Evolutionary conservation across 2,888 invertebrate species (phyloP).

Genomic region (Agelastica alni): DNA sequence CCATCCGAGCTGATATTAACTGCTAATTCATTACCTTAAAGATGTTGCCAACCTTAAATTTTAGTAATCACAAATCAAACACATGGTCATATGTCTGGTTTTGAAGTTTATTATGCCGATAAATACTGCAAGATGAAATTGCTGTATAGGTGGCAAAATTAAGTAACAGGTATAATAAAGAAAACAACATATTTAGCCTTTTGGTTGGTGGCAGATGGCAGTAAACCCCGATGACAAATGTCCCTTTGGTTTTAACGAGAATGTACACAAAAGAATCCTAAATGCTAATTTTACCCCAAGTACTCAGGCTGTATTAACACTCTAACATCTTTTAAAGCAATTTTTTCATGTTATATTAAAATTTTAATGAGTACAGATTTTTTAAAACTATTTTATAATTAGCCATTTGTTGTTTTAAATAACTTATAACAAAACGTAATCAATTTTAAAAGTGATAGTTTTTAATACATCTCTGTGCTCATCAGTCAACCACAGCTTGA

Average conservation of each 20-base stretch:
- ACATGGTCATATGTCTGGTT: conserved; percentile 8
- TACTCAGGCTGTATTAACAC: too few relatives aligned
- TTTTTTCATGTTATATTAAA: too few relatives aligned
- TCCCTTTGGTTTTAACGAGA: neutral
- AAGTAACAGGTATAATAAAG: neutral
- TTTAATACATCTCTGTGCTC: neutral
- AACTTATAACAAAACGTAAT: too few relatives aligned
- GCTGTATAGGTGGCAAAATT: neutral
- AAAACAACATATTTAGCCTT: neutral
- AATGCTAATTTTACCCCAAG: too few relatives aligned
- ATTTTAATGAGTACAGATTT: too few relatives aligned
- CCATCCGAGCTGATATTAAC: conserved; percentile 9
- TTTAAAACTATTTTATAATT: too few relatives aligned
- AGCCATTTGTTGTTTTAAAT: too few relatives aligned
- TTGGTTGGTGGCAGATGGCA: neutral
- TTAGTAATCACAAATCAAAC: conserved; percentile 21
- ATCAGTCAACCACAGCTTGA: neutral
- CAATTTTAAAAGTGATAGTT: too few relatives aligned
- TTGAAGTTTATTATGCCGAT: conserved; percentile 5
- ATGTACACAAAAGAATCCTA: neutral
- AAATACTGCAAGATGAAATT: neutral
- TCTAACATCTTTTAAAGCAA: too few relatives aligned
- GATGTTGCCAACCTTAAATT: conserved; percentile 14
- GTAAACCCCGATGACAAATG: neutral
- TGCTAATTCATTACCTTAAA: conserved; percentile 19